Conservation (phyloP, 2,797 vertebrate genomes). For the Sphenopsis melanotis region DNA sequence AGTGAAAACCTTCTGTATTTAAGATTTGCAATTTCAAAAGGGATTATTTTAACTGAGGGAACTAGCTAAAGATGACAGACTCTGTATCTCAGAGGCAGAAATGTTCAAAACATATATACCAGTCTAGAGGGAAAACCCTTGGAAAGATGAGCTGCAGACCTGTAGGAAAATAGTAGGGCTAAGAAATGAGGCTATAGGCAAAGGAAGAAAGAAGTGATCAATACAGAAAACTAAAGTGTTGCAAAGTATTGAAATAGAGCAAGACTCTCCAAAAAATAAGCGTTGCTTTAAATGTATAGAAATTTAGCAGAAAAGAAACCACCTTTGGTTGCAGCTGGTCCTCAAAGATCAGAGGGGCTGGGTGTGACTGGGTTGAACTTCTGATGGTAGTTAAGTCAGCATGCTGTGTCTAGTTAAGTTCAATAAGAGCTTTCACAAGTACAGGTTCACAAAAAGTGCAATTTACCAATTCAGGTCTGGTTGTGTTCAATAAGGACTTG, state of each 20-base stretch:
- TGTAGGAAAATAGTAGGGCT: not conserved
- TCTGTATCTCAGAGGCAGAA: not conserved
- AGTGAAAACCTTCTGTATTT: not conserved
- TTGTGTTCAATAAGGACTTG: not conserved
- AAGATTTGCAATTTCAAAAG: not conserved
- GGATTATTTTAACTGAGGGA: not conserved
- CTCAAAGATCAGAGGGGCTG: not conserved
- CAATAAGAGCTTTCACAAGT: not conserved
- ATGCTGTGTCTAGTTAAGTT: not conserved
- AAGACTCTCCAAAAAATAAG: not conserved
- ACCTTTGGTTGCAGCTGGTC: not conserved
- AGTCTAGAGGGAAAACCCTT: not conserved
- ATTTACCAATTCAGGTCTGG: not conserved
- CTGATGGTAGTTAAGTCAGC: not conserved
- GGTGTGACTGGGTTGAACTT: not conserved
- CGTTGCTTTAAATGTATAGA: rapidly evolving
- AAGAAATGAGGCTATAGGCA: not conserved
- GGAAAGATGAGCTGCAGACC: not conserved
- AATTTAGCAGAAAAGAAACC: not conserved
- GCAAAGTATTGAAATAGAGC: not conserved
- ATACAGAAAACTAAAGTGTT: not conserved
- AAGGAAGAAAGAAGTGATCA: not conserved
- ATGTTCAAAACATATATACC: not conserved
- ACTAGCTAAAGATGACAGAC: not conserved
- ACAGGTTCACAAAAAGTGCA: not conserved